A percentile compares a stretch with the other conserved stretches of the same genome.
Conservation (phyloP, 2,797 vertebrate species). For the Cossypha caffra region DNA sequence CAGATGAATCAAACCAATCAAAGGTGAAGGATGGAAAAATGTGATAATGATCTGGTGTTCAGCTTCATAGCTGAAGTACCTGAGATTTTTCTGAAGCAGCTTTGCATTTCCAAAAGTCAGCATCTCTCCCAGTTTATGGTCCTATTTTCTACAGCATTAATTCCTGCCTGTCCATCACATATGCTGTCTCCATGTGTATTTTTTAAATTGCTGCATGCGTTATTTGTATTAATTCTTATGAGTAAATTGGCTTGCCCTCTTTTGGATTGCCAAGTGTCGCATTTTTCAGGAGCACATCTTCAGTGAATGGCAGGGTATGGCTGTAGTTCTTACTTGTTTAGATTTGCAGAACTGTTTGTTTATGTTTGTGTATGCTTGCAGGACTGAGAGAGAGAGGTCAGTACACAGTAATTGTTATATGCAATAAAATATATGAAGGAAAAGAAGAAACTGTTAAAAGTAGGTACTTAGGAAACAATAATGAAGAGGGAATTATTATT, state of each 20-base stretch:
- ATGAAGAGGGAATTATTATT: background rate
- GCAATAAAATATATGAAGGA: background rate
- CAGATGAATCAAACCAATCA: background rate
- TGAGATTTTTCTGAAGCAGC: background rate
- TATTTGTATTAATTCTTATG: background rate
- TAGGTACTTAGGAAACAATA: background rate
- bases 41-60: background rate
- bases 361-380: background rate
- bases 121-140: background rate
- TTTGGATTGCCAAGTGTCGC: background rate
- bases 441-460: background rate
- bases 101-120: background rate
- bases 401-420: background rate
- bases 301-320: background rate
- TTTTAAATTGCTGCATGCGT: background rate
- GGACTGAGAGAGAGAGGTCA: background rate
- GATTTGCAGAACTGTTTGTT: background rate
- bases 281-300: background rate
- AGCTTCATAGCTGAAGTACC: background rate
- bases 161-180: background rate
- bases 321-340: background rate
- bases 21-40: background rate
- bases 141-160: background rate
- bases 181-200: background rate
- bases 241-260: background rate